A percentile compares a stretch with the other conserved stretches of the same genome.
phyloP scores from a whole-genome alignment of 2,113 vertebrate genomes.

The Elephas maximus region DNA sequence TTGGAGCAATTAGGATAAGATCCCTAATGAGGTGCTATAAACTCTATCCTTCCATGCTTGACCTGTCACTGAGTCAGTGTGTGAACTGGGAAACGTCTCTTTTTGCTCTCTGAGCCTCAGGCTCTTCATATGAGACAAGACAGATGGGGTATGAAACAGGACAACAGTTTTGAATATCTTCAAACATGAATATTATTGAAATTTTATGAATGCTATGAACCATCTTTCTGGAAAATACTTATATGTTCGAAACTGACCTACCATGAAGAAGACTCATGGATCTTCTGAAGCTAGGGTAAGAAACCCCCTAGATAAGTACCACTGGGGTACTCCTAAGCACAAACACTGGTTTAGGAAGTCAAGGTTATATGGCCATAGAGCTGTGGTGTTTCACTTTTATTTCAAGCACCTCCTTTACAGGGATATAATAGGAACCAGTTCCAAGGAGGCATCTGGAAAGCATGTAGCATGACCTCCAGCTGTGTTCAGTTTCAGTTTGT shows the following conservation, averaged over 20 bases:
- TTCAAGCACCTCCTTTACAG: constrained; percentile 60
- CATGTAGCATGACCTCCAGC: constrained; percentile 84
- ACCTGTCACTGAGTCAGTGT: neutral
- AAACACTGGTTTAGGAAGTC: neutral
- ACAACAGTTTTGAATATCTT: neutral
- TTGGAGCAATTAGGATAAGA: accelerated
- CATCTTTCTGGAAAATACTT: constrained; percentile 15
- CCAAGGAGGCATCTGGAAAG: constrained; percentile 87
- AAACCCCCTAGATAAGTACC: no score
- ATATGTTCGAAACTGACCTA: neutral
- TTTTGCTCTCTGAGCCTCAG: neutral
- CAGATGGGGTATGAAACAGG: neutral
- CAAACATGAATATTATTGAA: neutral
- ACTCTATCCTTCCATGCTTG: neutral
- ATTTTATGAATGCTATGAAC: neutral
- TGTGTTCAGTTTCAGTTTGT: constrained; percentile 86
- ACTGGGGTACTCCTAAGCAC: accelerated
- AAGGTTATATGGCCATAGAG: neutral
- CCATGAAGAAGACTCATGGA: neutral
- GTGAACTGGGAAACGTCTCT: neutral
- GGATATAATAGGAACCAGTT: constrained; percentile 36
- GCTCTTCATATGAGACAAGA: neutral
- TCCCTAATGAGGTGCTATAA: neutral
- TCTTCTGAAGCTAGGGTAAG: neutral
- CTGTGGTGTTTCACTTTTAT: constrained; percentile 45